These are phyloP conservation scores for Otolemur garnettii DNA, from an alignment of 2,113 vertebrate genomes.

Conservation along the genomic window DNA sequence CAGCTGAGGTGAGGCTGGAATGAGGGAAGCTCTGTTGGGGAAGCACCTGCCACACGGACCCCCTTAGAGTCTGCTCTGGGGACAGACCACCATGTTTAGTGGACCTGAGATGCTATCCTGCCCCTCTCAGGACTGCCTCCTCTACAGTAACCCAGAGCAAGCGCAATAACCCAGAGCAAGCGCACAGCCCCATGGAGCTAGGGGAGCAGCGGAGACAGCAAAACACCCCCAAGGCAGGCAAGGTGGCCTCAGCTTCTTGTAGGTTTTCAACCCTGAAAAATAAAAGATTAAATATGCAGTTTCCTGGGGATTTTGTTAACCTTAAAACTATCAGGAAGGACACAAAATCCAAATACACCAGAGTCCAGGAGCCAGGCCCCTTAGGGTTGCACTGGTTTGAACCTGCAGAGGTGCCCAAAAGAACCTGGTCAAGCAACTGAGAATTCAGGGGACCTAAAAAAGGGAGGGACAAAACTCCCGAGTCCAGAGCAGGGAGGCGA, in stretches of 20 bases:
- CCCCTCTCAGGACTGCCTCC: neutral
- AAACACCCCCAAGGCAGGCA: neutral
- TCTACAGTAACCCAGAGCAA: neutral
- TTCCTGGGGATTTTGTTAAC: neutral
- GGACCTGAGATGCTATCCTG: neutral
- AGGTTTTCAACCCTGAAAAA: neutral
- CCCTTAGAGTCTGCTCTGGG: neutral
- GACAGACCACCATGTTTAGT: neutral
- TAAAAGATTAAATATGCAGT: neutral
- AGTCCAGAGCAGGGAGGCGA: neutral
- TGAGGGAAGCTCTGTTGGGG: neutral
- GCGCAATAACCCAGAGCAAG: neutral
- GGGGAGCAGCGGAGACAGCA: neutral
- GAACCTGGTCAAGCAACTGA: neutral
- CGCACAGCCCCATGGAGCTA: neutral
- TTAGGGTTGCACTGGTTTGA: neutral
- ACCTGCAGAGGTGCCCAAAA: neutral
- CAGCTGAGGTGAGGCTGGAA: rapidly evolving
- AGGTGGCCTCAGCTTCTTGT: neutral
- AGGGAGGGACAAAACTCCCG: neutral
- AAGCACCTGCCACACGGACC: neutral
- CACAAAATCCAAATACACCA: neutral
- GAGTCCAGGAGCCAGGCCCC: neutral
- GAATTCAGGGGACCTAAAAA: neutral
- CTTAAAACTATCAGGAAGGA: neutral